A percentile compares a stretch with the other conserved stretches of the same genome.
Conservation (phyloP, 2,888 invertebrate species). For the Hemithea aestivaria region DNA sequence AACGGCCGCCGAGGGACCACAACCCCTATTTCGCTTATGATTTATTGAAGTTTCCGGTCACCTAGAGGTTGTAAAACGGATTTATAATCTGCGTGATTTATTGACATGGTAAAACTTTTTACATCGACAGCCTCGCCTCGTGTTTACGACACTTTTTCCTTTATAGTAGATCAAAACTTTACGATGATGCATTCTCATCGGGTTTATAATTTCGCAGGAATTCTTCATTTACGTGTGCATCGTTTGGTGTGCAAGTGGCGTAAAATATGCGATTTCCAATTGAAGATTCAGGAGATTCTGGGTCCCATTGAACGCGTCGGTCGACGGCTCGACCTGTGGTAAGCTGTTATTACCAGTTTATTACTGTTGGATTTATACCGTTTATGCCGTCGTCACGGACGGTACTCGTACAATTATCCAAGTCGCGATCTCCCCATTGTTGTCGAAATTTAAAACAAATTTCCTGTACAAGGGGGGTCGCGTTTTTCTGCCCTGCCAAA, state of each 20-base stretch:
- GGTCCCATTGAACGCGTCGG: slow-evolving; percentile 56
- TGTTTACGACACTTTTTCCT: slow-evolving; percentile 33
- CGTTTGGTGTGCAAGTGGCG: slow-evolving; percentile 36
- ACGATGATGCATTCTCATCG: slow-evolving; percentile 13
- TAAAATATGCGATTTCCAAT: slow-evolving; percentile 59
- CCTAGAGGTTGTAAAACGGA: slow-evolving; percentile 63
- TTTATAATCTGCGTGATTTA: slow-evolving; percentile 71
- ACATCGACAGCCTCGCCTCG: slow-evolving; percentile 37
- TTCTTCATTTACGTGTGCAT: slow-evolving; percentile 13
- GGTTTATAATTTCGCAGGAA: slow-evolving; percentile 14
- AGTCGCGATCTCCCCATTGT: slow-evolving; percentile 74
- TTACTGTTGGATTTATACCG: slow-evolving; percentile 66
- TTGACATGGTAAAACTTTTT: slow-evolving; percentile 61
- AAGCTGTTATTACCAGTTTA: slow-evolving; percentile 72
- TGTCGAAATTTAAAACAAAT: slow-evolving; percentile 79
- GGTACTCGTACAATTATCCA: slow-evolving; percentile 70
- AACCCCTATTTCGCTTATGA: slow-evolving; percentile 60
- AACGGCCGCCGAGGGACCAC: slow-evolving; percentile 49
- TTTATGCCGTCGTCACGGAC: slow-evolving; percentile 57
- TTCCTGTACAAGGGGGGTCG: slow-evolving; percentile 74
- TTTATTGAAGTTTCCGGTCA: slow-evolving; percentile 61
- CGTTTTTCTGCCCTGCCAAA: slow-evolving; percentile 74
- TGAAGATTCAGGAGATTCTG: slow-evolving; percentile 58
- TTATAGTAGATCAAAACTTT: slow-evolving; percentile 25
- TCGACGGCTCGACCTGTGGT: slow-evolving; percentile 55